These are phyloP conservation scores for Syngnathus acus DNA, from an alignment of 2,797 vertebrate species.

Conservation along the genomic window DNA sequence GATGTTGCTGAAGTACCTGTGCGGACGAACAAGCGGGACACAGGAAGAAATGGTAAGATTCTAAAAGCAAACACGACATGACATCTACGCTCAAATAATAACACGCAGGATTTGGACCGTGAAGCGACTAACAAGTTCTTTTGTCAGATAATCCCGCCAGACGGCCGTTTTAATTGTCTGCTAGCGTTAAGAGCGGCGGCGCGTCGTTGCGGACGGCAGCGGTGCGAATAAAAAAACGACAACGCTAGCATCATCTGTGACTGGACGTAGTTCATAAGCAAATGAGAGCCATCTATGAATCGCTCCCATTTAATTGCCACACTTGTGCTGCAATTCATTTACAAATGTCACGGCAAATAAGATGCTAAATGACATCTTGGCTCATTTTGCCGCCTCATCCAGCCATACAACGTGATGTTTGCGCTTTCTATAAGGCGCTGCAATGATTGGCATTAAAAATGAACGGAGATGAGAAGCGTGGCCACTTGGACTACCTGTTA, in stretches of 20 bases:
- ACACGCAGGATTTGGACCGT: conserved; percentile 48
- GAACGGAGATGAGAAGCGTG: conserved; percentile 27
- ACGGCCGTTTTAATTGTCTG: conserved; percentile 43
- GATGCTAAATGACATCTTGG: conserved; percentile 13
- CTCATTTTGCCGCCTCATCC: background rate
- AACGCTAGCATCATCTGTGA: conserved; percentile 27
- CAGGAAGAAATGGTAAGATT: conserved; percentile 20
- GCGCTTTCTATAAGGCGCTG: conserved; percentile 7
- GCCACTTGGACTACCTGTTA: conserved; percentile 53
- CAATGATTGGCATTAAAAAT: conserved; percentile 26
- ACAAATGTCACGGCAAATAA: conserved; percentile 24
- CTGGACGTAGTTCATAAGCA: conserved; percentile 3
- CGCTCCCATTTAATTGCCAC: conserved; percentile 25
- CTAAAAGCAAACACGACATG: conserved; percentile 28
- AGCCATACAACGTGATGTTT: conserved; percentile 1
- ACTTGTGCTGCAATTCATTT: conserved; percentile 27
- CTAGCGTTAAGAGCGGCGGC: background rate
- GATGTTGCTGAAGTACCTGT: conserved; percentile 93
- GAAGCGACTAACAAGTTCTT: conserved; percentile 30
- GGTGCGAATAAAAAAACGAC: conserved; percentile 43
- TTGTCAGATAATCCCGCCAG: conserved; percentile 41
- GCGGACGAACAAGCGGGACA: conserved; percentile 11
- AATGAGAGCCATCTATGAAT: conserved; percentile 11
- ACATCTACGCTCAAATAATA: conserved; percentile 48
- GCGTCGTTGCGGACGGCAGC: conserved; percentile 50